Evolutionary conservation across 2,797 vertebrate genomes (phyloP).

Genomic region (Aldrovandia affinis): DNA sequence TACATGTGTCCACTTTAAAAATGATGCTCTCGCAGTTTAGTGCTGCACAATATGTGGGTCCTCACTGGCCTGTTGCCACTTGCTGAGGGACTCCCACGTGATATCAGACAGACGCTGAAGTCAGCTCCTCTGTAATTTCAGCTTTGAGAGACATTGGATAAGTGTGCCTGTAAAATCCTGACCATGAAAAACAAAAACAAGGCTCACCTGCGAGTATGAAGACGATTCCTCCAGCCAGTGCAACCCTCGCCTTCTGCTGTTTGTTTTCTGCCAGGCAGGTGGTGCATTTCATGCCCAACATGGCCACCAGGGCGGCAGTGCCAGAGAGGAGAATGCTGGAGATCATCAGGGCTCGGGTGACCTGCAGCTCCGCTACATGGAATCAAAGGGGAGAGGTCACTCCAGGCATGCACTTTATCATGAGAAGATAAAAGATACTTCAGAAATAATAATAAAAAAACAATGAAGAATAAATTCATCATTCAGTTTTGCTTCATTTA

Average conservation of each 20-base stretch:
- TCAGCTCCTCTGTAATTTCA: neutral
- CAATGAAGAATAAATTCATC: neutral
- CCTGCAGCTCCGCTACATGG: constrained; percentile 78
- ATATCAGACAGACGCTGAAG: neutral
- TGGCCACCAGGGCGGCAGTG: constrained; percentile 72
- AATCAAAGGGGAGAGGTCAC: neutral
- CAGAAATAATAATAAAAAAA: neutral
- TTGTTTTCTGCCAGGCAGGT: constrained; percentile 82
- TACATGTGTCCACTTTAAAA: neutral
- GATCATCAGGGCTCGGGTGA: constrained; percentile 89
- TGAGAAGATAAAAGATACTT: neutral
- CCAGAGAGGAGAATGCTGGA: constrained; percentile 75
- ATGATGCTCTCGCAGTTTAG: neutral
- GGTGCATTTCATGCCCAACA: constrained; percentile 91
- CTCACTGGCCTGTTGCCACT: neutral
- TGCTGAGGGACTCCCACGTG: neutral
- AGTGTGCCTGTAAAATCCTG: neutral
- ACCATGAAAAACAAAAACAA: neutral
- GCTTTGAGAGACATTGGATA: neutral
- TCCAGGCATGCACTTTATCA: neutral
- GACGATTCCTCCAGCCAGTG: constrained; percentile 79
- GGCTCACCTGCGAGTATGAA: constrained; percentile 83
- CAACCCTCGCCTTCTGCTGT: constrained; percentile 85
- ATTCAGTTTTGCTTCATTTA: neutral
- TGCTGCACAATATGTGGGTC: neutral